Percentiles rank a stretch among this genome's conserved stretches.
These are phyloP conservation scores for Agrotis clavis DNA, from an alignment of 2,888 invertebrate genomes.

Conservation along the genomic window DNA sequence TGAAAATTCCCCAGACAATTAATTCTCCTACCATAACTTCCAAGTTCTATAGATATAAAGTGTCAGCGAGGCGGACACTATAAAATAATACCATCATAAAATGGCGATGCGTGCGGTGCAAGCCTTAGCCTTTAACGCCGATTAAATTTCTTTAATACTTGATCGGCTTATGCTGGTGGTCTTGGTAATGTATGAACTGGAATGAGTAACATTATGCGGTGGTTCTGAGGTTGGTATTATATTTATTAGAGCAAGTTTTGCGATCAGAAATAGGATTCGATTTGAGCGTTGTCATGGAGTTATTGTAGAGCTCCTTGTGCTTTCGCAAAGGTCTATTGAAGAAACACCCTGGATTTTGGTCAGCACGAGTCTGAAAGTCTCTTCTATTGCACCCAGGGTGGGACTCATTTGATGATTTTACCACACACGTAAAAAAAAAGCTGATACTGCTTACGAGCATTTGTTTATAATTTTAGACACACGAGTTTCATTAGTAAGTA, in stretches of 20 bases:
- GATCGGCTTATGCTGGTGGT: constrained; percentile 63
- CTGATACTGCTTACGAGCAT: not conserved
- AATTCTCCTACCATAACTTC: constrained; percentile 49
- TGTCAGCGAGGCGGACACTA: constrained; percentile 50
- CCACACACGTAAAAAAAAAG: too few species aligned
- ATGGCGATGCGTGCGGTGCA: constrained; percentile 55
- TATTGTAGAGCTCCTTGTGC: not conserved
- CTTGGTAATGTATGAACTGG: constrained; percentile 54
- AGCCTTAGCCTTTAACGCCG: constrained; percentile 44
- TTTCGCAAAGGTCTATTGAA: too few species aligned
- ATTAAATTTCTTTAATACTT: constrained; percentile 68
- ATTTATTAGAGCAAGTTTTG: constrained; percentile 46
- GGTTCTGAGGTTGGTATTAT: not conserved
- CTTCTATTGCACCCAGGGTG: too few species aligned
- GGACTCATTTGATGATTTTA: too few species aligned
- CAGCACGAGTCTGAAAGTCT: too few species aligned
- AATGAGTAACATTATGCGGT: constrained; percentile 52
- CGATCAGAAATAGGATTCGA: not conserved
- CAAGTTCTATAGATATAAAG: constrained; percentile 44
- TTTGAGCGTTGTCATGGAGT: not conserved
- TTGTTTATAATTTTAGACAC: not conserved
- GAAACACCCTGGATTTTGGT: too few species aligned
- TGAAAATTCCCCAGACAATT: constrained; percentile 36
- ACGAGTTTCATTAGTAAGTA: not conserved
- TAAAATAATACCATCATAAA: constrained; percentile 62